Conservation (phyloP, 2,888 invertebrate species). For the Thumatha senex region DNA sequence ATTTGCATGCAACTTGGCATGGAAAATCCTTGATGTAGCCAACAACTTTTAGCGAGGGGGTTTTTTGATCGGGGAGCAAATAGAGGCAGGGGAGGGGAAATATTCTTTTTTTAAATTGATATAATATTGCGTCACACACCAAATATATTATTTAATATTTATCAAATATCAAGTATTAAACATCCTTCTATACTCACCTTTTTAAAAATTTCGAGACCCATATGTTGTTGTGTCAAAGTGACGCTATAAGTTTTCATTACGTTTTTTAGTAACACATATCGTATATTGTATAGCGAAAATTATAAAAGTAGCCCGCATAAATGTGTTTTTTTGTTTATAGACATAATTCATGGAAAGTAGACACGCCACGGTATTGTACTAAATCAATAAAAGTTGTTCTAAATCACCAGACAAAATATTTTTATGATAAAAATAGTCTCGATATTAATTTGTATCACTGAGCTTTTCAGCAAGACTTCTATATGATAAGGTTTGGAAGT, state of each 20-base stretch:
- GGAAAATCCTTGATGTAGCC: too few relatives aligned
- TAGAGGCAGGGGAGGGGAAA: too few relatives aligned
- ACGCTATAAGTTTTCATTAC: conserved; percentile 43
- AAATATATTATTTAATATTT: too few relatives aligned
- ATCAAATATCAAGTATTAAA: conserved; percentile 19
- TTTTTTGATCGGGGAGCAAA: too few relatives aligned
- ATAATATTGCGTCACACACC: too few relatives aligned
- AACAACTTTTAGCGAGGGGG: too few relatives aligned
- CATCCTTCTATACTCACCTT: conserved; percentile 17
- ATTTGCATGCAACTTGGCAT: too few relatives aligned
- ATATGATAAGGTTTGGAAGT: too few relatives aligned
- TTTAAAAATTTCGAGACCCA: conserved; percentile 36
- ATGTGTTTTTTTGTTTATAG: conserved; percentile 15
- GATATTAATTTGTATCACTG: too few relatives aligned
- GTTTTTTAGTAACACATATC: conserved; percentile 35
- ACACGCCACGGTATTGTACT: background rate
- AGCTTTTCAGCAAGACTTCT: too few relatives aligned
- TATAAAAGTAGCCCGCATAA: conserved; percentile 47
- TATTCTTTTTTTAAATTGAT: too few relatives aligned
- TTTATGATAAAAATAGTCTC: too few relatives aligned
- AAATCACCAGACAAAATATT: background rate
- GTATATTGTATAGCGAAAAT: conserved; percentile 44
- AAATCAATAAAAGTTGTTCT: background rate
- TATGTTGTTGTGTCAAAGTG: conserved; percentile 52
- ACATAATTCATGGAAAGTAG: background rate